Conservation (phyloP, 2,113 vertebrate species). For the Alethe diademata region DNA sequence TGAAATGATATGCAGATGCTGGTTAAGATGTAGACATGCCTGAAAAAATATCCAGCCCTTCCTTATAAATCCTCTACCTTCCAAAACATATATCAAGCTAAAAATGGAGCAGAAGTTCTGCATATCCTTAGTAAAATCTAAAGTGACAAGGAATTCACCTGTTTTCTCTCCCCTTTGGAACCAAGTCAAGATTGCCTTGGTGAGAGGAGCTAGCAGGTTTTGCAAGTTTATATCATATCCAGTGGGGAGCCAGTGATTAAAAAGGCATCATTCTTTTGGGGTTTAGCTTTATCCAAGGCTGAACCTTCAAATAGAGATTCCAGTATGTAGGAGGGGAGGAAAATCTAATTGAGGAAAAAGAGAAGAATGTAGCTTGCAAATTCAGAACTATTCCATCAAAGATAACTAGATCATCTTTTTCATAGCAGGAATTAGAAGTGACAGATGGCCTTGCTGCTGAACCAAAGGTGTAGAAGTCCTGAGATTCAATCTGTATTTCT, state of each 20-base stretch:
- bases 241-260: not conserved
- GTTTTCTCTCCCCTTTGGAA: not conserved
- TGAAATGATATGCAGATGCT: not conserved
- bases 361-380: not conserved
- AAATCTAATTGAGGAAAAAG: not conserved
- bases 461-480: conserved; percentile 47
- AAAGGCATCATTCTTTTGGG: not conserved
- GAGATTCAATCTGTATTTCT: conserved; percentile 27
- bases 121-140: not conserved
- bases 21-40: not conserved
- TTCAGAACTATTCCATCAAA: conserved; percentile 31
- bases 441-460: conserved; percentile 51
- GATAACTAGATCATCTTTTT: conserved; percentile 45
- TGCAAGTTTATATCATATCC: not conserved
- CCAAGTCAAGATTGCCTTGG: not conserved
- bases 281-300: not conserved
- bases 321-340: not conserved
- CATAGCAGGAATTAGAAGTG: conserved; percentile 41
- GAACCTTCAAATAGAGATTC: not conserved
- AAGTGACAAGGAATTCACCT: not conserved
- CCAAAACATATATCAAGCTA: not conserved
- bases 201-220: not conserved
- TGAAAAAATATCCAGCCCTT: not conserved
- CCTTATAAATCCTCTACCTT: not conserved
- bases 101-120: not conserved